Evolutionary conservation across 2,888 invertebrate species (phyloP), one percentile per base, ranked within the genome.

Genomic region (Agonum fuliginosum): DNA sequence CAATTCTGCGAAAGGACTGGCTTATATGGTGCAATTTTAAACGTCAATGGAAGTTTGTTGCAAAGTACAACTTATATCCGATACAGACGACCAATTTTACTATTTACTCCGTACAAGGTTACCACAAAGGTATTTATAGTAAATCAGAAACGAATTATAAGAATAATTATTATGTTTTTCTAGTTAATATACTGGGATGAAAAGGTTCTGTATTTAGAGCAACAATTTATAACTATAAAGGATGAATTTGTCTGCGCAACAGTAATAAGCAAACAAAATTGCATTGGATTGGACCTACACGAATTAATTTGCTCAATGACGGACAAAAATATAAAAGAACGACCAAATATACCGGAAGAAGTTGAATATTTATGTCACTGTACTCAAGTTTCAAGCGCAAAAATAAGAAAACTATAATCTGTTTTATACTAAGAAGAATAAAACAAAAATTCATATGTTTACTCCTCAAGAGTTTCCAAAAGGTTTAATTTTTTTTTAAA

Each of bases 121-220:
- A 91, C 91, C 78, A 93, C 94, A 0, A 92, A 91, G 91, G 94
- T 94, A 82, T 81, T 48, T n/a, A n/a, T n/a, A n/a, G n/a, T n/a
- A n/a, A n/a, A n/a, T n/a, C n/a, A n/a, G n/a, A n/a, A n/a, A n/a
- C n/a, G n/a, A n/a, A n/a, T n/a, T n/a, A n/a, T n/a, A n/a, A n/a
- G n/a, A n/a, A n/a, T 19, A 70, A 70, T 46, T 70, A 27, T 14
- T 78, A 78, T 79, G 65, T 73, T 84, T 74, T 87, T 88, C 10
- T 89, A 94, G 93, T 84, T 96, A 48, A 89, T 93, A 17, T 94
- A 93, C 87, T 97, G 96, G 96, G 96, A 97, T 82, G 94, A 95
- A 14, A 94, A 93, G 84, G 92, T 93, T 19, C 88, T 97, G 79
- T 97, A 95, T 85, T 87, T 96, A 80, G 96, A 96, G 84, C 96